Base-by-base conservation (phyloP, 2,888 invertebrate species). In the Xylota sylvarum region DNA sequence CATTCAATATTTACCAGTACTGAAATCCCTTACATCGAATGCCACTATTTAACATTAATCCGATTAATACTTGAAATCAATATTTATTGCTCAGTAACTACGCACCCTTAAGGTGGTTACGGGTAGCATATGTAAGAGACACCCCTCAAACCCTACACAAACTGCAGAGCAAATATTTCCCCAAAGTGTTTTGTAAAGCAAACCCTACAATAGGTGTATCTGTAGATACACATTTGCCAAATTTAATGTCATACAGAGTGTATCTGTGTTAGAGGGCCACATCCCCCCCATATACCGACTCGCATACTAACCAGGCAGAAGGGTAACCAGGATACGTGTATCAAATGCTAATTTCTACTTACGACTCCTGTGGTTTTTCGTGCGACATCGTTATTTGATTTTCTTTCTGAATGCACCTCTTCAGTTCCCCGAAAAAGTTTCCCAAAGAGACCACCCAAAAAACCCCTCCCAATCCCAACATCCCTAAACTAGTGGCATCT, bases 341-440 rank as follows among this genome's bases (percentile, higher is more conserved):
- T 46, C 64, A 79, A 62, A 80, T 73, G 52, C 58, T 80, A 80
- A 73, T 80, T 79, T 72, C 55, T 48, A 19, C 23, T 52, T 62
- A n/a, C 35, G 58, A 40, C 58, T 65, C 23, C 48, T 72, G 65
- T 40, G 65, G 50, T 65, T 58, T 72, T 30, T 17, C 19, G 37
- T 17, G 30, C 10, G 58, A 27, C 50, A 50, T 60, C 48, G 50
- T 48, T 72, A 50, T 56, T 73, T 52, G 52, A 64, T 73, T 73
- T 74, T 35, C 65, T 35, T 46, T 43, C 62, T 40, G 19, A 56
- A 64, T 74, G 67, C 76, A 65, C 23, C 76, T 48, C 64, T 43
- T 23, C 23, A 23, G 55, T 46, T 32, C 23, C 6, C 17, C 62
- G 30, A 46, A 6, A 30, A n/a, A 56, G n/a, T 46, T 70, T 19